A percentile compares a stretch with the other conserved stretches of the same genome.
Conservation (phyloP, 2,888 invertebrate genomes). For the Agrochola litura region DNA sequence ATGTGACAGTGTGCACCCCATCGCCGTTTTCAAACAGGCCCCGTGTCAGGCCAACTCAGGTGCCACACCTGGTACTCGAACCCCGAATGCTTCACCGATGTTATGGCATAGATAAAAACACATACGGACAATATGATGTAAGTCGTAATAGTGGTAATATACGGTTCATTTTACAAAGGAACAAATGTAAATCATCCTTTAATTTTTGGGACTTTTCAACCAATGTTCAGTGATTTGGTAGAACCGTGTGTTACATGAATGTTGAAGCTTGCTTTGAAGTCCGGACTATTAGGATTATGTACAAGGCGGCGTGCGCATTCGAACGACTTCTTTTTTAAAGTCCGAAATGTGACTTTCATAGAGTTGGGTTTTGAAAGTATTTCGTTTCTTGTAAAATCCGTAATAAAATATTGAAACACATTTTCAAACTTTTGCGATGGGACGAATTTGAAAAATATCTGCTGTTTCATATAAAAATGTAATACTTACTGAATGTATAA, state of each 20-base stretch:
- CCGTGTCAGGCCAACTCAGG: constrained; percentile 13
- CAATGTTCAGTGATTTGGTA: neutral
- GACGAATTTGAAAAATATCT: neutral
- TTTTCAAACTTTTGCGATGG: neutral
- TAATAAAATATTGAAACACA: neutral
- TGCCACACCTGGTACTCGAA: constrained; percentile 20
- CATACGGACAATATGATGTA: constrained; percentile 2
- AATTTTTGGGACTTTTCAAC: neutral
- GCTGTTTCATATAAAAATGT: neutral
- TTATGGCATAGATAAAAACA: constrained; percentile 8
- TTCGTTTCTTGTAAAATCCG: neutral
- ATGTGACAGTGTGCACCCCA: constrained; percentile 28
- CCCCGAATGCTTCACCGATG: constrained; percentile 24
- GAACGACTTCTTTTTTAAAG: neutral
- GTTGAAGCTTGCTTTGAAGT: constrained; percentile 28
- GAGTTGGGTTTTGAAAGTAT: neutral
- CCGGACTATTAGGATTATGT: constrained; percentile 21
- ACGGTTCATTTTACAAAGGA: constrained; percentile 23
- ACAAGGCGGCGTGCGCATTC: constrained; percentile 4
- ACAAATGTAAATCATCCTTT: neutral
- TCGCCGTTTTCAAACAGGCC: constrained; percentile 49
- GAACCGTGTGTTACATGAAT: constrained; percentile 9
- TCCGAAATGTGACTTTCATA: neutral
- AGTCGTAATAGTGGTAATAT: neutral
- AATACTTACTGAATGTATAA: neutral